Conservation (phyloP, 2,113 vertebrate genomes). For the Bubo scandiacus region DNA sequence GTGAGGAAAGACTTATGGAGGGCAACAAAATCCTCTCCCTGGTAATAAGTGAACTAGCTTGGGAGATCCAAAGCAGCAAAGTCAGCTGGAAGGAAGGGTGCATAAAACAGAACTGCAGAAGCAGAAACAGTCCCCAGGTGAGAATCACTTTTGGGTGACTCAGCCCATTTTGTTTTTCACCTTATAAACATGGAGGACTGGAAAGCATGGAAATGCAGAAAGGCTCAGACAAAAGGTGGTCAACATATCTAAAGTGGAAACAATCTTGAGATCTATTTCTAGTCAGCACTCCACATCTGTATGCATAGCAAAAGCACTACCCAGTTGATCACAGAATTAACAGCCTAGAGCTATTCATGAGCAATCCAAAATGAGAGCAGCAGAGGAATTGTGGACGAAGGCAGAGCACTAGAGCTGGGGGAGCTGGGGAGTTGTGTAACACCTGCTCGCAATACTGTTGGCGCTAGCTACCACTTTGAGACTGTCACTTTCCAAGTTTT, state of each 20-base stretch:
- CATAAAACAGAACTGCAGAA: not conserved
- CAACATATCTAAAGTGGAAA: not conserved
- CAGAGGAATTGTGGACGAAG: not conserved
- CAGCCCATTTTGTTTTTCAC: not conserved
- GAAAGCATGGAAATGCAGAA: not conserved
- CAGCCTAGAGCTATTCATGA: not conserved
- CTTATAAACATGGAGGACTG: not conserved
- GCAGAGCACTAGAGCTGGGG: not conserved
- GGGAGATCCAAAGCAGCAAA: not conserved
- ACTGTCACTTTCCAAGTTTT: conserved; percentile 22
- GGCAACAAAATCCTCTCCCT: not conserved
- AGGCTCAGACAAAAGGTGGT: not conserved
- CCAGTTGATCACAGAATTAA: not conserved
- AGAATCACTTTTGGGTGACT: not conserved
- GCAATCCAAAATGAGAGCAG: not conserved
- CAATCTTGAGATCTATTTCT: not conserved
- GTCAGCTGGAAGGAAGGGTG: not conserved
- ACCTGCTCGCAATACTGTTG: conserved; percentile 38
- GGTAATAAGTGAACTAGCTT: not conserved
- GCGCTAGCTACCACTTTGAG: not conserved
- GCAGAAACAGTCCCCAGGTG: not conserved
- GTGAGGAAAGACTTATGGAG: not conserved
- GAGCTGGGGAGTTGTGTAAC: conserved; percentile 30
- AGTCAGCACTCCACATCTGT: not conserved
- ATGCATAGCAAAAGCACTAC: not conserved